These are phyloP conservation scores for Brenthis ino DNA, from an alignment of 2,888 invertebrate species.

Conservation along the genomic window DNA sequence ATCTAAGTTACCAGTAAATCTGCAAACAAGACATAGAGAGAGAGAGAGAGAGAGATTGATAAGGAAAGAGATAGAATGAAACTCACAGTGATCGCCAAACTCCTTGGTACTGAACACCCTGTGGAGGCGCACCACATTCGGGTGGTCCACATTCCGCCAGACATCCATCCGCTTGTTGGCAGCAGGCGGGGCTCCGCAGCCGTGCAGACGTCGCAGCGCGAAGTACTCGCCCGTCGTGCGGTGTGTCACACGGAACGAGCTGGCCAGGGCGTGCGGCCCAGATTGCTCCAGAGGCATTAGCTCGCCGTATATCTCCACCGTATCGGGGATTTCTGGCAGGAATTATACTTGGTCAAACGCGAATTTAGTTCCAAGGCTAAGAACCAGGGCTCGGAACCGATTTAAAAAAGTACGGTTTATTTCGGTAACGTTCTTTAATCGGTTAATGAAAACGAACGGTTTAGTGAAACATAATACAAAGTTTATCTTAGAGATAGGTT, in stretches of 20 bases:
- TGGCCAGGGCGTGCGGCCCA: slow-evolving; percentile 87
- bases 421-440: no score
- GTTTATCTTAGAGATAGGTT: no score
- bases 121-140: slow-evolving; percentile 95
- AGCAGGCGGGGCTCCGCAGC: slow-evolving; percentile 91
- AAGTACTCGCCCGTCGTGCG: slow-evolving; percentile 92
- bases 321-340: slow-evolving; percentile 87
- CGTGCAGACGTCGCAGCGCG: slow-evolving; percentile 84
- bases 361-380: no score
- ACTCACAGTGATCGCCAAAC: slow-evolving; percentile 97
- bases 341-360: no score
- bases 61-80: not conserved
- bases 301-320: slow-evolving; percentile 95
- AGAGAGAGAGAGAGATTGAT: no score
- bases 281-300: slow-evolving; percentile 91
- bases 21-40: no score
- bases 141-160: slow-evolving; percentile 97
- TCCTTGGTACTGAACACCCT: slow-evolving; percentile 97
- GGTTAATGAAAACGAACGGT: no score
- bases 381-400: no score
- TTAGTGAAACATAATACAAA: no score
- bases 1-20: no score
- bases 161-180: slow-evolving; percentile 93
- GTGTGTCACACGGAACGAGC: slow-evolving; percentile 95
- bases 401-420: no score